Base-by-base conservation (phyloP, 2,113 vertebrate species). In the Xenus cinereus region DNA sequence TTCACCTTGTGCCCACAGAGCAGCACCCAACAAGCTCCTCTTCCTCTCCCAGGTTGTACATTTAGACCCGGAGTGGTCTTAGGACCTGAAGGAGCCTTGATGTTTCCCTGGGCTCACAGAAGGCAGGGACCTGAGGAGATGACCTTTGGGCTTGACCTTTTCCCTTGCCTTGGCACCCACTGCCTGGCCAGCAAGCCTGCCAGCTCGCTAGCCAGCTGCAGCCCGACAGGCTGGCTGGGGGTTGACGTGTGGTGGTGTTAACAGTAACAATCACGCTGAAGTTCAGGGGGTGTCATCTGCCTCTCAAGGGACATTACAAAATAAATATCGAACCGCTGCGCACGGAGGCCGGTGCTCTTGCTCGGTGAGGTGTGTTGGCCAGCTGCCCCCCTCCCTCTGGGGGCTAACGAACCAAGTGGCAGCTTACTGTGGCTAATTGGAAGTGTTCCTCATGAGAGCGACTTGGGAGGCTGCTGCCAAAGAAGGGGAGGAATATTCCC, bases 301-400 rank as follows among this genome's bases (percentile, higher is more conserved):
- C 32, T 51, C 43, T 72, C 14, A 7, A 59, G 66, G 57, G 76
- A n/a, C 32, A 1, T 12, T 28, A 68, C 89, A 74, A 33, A 48
- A 8, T 6, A 43, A 33, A 7, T 4, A 10, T 3, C 0, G 3
- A 39, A 35, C 39, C 7, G 4, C 53, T 64, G 79, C 53, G 7
- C 8, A 6, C 6, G 8, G 5, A 45, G 43, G 28, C 41, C 2
- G 0, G 28, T 28, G 30, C 4, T 1, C 32, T 45, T 74, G 68
- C 76, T 66, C 5, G 3, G 28, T 50, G 73, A 66, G 63, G 53
- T 59, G 69, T 4, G 2, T 23, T 48, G 39, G 27, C 83, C 89
- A 87, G 50, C 85, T 94, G 67, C 67, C n/a, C 5, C 0, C 62
- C 60, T 41, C 4, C 0, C 9, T 9, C 54, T 12, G 11, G 26